These are phyloP conservation scores for Leptinotarsa tumamoca DNA, from an alignment of 2,888 invertebrate genomes.

Conservation along the genomic window DNA sequence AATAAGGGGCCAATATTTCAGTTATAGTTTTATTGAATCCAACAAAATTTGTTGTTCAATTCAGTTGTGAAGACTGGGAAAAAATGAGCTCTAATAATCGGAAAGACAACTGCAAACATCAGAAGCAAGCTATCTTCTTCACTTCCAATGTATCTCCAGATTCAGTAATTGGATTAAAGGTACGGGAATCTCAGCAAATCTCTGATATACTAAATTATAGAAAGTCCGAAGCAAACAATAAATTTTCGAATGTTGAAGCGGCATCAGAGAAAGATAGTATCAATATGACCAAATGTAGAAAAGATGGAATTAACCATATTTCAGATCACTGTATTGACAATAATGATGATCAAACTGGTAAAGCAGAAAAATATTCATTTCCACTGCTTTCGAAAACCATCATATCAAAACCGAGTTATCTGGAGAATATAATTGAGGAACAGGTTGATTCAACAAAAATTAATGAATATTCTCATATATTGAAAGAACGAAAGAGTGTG, in stretches of 20 bases:
- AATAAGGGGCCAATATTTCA: slow-evolving; percentile 15
- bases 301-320: background rate
- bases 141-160: background rate
- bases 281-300: background rate
- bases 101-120: background rate
- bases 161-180: background rate
- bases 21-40: background rate
- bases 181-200: background rate
- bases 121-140: background rate
- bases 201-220: slow-evolving; percentile 9
- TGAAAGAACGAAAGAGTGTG: background rate
- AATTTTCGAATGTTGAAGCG: background rate
- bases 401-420: background rate
- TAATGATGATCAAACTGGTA: background rate
- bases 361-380: background rate
- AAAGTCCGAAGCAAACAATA: background rate
- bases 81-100: background rate
- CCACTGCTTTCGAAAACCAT: background rate
- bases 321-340: background rate
- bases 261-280: background rate
- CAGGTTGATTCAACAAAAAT: background rate
- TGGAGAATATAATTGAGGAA: slow-evolving; percentile 14
- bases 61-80: background rate
- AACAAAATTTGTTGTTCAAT: background rate
- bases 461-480: background rate